Base-by-base conservation (phyloP, 2,888 invertebrate species). In the Lissonota sp. region DNA sequence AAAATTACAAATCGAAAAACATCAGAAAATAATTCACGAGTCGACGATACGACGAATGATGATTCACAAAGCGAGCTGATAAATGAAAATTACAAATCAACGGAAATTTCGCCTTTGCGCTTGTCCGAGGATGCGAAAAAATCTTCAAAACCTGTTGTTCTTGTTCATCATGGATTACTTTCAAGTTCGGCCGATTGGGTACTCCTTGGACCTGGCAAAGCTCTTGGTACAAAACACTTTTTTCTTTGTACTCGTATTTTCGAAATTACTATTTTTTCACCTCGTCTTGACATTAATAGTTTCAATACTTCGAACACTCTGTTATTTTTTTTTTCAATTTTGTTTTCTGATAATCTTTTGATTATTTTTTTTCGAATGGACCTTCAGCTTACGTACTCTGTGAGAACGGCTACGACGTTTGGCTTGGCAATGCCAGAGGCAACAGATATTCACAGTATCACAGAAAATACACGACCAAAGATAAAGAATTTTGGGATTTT, bases 401-500 rank as follows among this genome's bases (percentile, higher is more conserved):
- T 39, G 90, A 92, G 44, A 85, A 88, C 58, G 90, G 90, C 42
- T 92, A 88, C 46, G 92, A 92, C 62, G 90, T 92, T 26, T 92
- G 92, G 92, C 72, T 92, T 75, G 87, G 87, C 7, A 93, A 93
- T 73, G 87, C 88, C 0, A 87, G 92, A 71, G 92, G 92, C 6
- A 92, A 92, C 66, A 84, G 89, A 4, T 93, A 93, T 73, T 92
- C 92, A 0, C 91, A 87, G 73, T 86, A 86, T 57, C 91, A 92
- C 74, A 91, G 87, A 76, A 62, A 86, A 58, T 91, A 90, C 71
- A 90, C 90, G 1, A 88, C 85, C 4, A 89, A 87, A 72, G 90
- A 92, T 42, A 89, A 80, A 84, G 90, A 92, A 72, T 93, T 92
- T 84, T 93, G 92, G 92, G 84, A 92, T 71, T 93, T 92, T 55